phyloP scores from a whole-genome alignment of 2,888 invertebrate genomes.

The Heteromyza rotundicornis region DNA sequence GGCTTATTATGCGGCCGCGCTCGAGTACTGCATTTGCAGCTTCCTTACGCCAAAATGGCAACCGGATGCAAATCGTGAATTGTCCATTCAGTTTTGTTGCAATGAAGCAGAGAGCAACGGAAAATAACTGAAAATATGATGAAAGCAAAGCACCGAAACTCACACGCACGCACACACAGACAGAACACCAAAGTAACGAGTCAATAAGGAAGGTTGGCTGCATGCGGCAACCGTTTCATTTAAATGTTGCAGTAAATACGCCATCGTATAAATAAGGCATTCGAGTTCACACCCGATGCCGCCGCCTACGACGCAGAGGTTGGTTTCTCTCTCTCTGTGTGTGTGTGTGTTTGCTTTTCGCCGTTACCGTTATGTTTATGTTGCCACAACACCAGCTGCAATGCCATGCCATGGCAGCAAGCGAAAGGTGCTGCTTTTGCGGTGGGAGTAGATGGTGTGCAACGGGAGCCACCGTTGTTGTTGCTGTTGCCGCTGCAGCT shows the following conservation, averaged over 20 bases:
- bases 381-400: slow-evolving; percentile 4
- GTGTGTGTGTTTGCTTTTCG: not conserved
- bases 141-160: not conserved
- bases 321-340: not conserved
- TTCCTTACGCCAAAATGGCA: slow-evolving; percentile 9
- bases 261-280: slow-evolving; percentile 14
- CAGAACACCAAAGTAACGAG: not conserved
- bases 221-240: not conserved
- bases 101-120: slow-evolving; percentile 11
- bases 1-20: not conserved
- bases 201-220: slow-evolving; percentile 4
- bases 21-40: not conserved
- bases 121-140: not conserved
- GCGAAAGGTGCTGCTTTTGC: not conserved
- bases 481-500: slow-evolving; percentile 8
- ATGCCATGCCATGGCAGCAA: not conserved
- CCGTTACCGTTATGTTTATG: slow-evolving; percentile 12
- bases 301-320: not conserved
- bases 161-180: not conserved
- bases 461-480: not conserved
- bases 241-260: slow-evolving; percentile 7
- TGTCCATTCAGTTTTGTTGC: slow-evolving; percentile 14
- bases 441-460: no score
- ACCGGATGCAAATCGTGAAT: slow-evolving; percentile 16
- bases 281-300: not conserved